Base-by-base conservation (phyloP, 2,888 invertebrate species). In the Acanthosepion lycidas region DNA sequence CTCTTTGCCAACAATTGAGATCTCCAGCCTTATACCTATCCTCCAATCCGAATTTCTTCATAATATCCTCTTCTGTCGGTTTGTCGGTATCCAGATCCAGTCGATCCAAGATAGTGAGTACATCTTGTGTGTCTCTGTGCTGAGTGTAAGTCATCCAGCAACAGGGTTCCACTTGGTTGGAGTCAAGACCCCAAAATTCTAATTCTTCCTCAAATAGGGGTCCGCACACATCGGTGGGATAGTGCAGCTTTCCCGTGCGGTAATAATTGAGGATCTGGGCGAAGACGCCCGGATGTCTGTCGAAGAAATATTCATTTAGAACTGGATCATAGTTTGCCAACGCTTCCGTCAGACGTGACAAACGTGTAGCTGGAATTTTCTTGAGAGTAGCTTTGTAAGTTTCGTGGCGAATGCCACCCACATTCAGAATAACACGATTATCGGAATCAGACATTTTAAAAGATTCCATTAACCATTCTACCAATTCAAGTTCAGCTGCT, bases 291-390 rank as follows among this genome's bases (percentile, higher is more conserved):
- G 99, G 99, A 98, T 99, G 99, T 96, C 99, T 95, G 95, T 97
- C 99, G 98, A 99, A 99, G 98, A 99, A 99, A 98, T 99, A 99
- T 98, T 99, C 99, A 98, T 99, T 99, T 97, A 99, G 98, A 97
- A 99, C 99, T 94, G 99, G 99, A 98, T 99, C 99, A 98, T 99
- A 99, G 98, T 99, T 99, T 97, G 99, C 99, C 97, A 99, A 98
- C 93, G 99, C 99, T 98, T 99, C 99, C 28, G 99, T 99, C 96
- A 99, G 98, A 95, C 99, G 98, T 94, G 99, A 99, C 96, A 99
- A 98, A 95, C 99, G 98, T 94, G 99, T 99, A 97, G 99, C 99
- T 91, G 99, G 99, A 97, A 99, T 99, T 98, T 99, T 99, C 98
- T 99, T 99, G 97, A 99, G 98, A 95, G 99, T 99, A 94, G 98